phyloP scores from a whole-genome alignment of 2,113 vertebrate genomes.

The Saimiri boliviensis region DNA sequence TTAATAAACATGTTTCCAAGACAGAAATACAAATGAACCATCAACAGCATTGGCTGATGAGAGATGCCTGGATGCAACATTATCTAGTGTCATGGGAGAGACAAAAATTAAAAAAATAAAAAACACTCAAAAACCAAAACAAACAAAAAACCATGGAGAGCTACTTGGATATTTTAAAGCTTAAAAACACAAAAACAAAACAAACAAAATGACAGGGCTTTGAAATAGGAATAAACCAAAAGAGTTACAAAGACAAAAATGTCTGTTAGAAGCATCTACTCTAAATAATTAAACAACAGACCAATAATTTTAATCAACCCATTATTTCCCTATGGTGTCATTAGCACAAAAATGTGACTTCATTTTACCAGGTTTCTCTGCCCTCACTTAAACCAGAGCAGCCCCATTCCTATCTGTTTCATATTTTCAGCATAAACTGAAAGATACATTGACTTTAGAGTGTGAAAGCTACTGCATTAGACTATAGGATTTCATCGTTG shows the following conservation, averaged over 20 bases:
- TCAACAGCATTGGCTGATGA: neutral
- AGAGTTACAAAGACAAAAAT: neutral
- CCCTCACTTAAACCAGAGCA: neutral
- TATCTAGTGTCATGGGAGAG: neutral
- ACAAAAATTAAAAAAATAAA: neutral
- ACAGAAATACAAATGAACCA: neutral
- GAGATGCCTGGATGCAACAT: neutral
- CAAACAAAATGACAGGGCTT: too few relatives aligned
- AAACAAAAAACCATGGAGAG: neutral
- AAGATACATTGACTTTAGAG: neutral
- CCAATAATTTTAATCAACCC: slow-evolving; percentile 63
- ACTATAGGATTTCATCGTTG: neutral
- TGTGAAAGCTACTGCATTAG: neutral
- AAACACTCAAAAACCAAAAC: too few relatives aligned
- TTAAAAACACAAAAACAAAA: neutral
- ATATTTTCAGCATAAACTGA: neutral
- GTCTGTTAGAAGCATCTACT: neutral
- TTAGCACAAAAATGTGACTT: slow-evolving; percentile 45
- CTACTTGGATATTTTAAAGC: neutral
- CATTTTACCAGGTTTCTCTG: neutral
- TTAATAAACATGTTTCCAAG: neutral
- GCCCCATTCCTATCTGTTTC: neutral
- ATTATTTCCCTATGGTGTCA: slow-evolving; percentile 51
- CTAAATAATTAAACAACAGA: slow-evolving; percentile 71
- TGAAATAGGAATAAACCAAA: slow-evolving; percentile 29